Base-by-base conservation (phyloP, 2,113 vertebrate genomes). In the Cephalopterus ornatus region DNA sequence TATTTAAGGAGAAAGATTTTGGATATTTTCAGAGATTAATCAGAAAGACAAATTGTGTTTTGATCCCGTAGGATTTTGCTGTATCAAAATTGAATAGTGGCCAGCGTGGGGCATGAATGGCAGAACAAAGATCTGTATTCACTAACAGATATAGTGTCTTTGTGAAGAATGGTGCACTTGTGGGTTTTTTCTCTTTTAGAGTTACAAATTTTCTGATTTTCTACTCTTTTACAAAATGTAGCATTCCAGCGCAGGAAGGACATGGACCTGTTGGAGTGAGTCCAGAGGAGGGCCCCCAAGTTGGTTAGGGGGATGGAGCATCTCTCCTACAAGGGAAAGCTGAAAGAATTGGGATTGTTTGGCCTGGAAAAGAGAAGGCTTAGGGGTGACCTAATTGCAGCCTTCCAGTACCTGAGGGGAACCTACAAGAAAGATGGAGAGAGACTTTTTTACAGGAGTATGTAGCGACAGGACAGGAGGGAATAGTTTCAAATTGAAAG, bases 1-100 rank as follows among this genome's bases (percentile, higher is more conserved):
- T 99, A 98, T 90, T n/a, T 82, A 91, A 92, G 24, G 53, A 81
- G 55, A 88, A 71, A 59, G 37, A 87, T 83, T 71, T 52, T 56
- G 61, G 20, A 5, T 88, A 37, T 35, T 85, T 95, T 94, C 71
- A 86, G 74, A 58, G 30, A 28, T 59, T 66, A 89, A 76, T 90
- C 35, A 39, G 44, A 58, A 41, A 74, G 66, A 35, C 18, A 53
- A 74, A 70, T 22, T 55, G 9, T 3, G 0, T 80, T 93, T 65
- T 63, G 27, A 33, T 94, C 74, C 33, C 19, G 1, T 22, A 41
- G 68, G 22, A 74, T 84, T 88, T 85, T 62, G 9, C 78, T 42
- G 7, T 30, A 44, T 56, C 30, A 56, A 71, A 83, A 67, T 13
- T 61, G 22, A 73, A n/a, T 85, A 63, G 59, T 82, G 41, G 28